phyloP scores from a whole-genome alignment of 1,140 invertebrate genomes.

The Monomorium pharaonis region DNA sequence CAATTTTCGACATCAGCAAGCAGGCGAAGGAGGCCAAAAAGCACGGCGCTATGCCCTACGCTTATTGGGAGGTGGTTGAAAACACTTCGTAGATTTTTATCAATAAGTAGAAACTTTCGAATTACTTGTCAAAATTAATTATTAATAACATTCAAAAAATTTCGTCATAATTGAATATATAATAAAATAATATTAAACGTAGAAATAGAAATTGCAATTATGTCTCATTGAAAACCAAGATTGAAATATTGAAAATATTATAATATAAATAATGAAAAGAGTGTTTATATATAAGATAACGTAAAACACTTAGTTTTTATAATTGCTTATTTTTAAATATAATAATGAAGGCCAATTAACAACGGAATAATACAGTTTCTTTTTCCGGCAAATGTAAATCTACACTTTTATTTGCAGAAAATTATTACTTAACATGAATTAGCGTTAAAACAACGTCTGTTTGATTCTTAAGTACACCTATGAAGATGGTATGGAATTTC shows the following conservation, averaged over 20 bases:
- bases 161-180: background rate
- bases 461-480: constrained; percentile 71
- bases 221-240: background rate
- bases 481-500: constrained; percentile 79
- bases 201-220: background rate
- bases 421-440: background rate
- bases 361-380: too few species aligned
- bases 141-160: background rate
- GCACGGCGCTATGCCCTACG: constrained; percentile 64
- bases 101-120: background rate
- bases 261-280: background rate
- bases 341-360: background rate
- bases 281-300: too few species aligned
- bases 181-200: background rate
- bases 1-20: constrained; percentile 70
- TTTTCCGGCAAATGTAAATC: too few species aligned
- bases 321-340: too few species aligned
- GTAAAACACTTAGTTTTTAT: background rate
- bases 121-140: background rate
- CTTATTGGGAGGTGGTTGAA: constrained; percentile 76
- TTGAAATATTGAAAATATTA: background rate
- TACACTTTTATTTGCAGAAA: background rate
- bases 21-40: constrained; percentile 53
- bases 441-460: background rate
- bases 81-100: background rate